Evolutionary conservation across 1,140 invertebrate genomes (phyloP).

Genomic region (Drosophila bocqueti): DNA sequence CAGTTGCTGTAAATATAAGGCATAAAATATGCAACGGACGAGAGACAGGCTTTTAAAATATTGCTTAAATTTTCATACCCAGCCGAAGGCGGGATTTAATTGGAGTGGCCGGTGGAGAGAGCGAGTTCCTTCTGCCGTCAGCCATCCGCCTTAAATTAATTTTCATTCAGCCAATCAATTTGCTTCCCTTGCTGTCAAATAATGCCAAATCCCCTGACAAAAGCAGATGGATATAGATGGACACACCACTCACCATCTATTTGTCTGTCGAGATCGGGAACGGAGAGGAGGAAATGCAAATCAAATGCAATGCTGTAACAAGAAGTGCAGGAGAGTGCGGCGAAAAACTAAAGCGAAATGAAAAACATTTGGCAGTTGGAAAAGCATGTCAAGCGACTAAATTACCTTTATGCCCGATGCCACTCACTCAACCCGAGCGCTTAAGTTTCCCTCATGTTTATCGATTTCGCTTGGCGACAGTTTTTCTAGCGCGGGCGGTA

Average conservation of each 20-base stretch:
- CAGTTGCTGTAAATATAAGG: slow-evolving; percentile 60
- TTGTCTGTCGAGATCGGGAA: not conserved
- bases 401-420: slow-evolving; percentile 62
- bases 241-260: slow-evolving; percentile 17
- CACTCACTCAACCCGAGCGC: slow-evolving; percentile 14
- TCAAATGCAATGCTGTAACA: slow-evolving; percentile 41
- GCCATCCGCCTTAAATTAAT: slow-evolving; percentile 32
- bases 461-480: slow-evolving; percentile 41
- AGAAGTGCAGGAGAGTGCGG: slow-evolving; percentile 9
- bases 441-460: slow-evolving; percentile 25
- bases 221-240: slow-evolving; percentile 18
- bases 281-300: slow-evolving; percentile 37
- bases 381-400: slow-evolving; percentile 80
- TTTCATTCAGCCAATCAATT: slow-evolving; percentile 43
- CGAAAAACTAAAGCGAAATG: slow-evolving; percentile 8
- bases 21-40: slow-evolving; percentile 64
- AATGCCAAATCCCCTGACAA: slow-evolving; percentile 38
- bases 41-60: slow-evolving; percentile 74
- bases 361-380: slow-evolving; percentile 71
- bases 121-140: not conserved
- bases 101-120: slow-evolving; percentile 36
- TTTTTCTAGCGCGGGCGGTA: slow-evolving; percentile 28
- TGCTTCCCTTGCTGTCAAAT: slow-evolving; percentile 31
- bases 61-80: slow-evolving; percentile 60
- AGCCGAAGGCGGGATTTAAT: slow-evolving; percentile 43